Base-by-base conservation (phyloP, 2,797 vertebrate species). In the Novumbra hubbsi region DNA sequence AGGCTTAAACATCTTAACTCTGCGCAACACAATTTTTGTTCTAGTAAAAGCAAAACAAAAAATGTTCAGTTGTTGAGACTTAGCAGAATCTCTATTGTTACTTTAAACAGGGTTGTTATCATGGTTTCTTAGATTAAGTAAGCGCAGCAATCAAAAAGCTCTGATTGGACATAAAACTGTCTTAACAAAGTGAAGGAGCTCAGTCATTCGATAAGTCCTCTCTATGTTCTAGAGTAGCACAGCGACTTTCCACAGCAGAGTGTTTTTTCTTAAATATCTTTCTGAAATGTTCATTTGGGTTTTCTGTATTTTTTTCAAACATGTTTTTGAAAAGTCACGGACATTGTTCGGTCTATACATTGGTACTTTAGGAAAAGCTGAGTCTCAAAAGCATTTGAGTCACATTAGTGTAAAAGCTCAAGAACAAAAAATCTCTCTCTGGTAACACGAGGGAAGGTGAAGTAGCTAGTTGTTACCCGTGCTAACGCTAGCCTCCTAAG, bases 1-100 rank as follows among this genome's bases (percentile, higher is more conserved):
- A 99, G 97, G 97, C 97, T 95, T 95, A 95, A 94, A 96, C 94
- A 95, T 96, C 84, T 92, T 94, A 88, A 81, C 95, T 96, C 94
- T 95, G 95, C 96, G 94, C 94, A 95, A 96, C 94, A 95, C 90
- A 85, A 92, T 91, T 95, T 67, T 88, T 95, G 92, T 95, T 96
- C 94, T 94, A 91, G 90, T 93, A 90, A 94, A 95, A 96, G 94
- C 93, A 94, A 94, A 91, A 81, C 73, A 41, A 83, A 83, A 57
- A 50, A 71, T 84, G 66, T 79, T 79, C 83, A 83, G 83, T 85
- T 89, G 93, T 90, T 92, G 90, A 92, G 90, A 95, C 91, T 84
- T 89, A 88, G 93, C 89, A 88, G 93, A 93, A 92, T 87, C 83
- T 89, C 88, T 86, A 92, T 88, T 89, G 91, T 87, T 92, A 92